Evolutionary conservation across 2,888 invertebrate species (phyloP).

Genomic region (Lissocephala sabroskyi): DNA sequence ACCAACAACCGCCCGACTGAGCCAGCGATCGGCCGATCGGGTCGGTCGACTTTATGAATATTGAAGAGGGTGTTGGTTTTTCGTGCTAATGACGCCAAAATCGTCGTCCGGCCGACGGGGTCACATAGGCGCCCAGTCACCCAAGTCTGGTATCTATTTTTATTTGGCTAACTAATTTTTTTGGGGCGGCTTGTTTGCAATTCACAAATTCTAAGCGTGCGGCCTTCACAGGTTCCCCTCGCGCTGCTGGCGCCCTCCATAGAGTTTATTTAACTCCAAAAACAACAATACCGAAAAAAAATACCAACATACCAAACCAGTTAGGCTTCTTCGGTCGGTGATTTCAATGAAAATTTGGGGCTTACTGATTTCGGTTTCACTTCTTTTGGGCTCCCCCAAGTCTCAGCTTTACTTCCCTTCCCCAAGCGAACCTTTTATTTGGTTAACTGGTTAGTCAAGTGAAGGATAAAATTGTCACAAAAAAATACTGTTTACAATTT

Average conservation of each 20-base stretch:
- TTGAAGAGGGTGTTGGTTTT: slow-evolving; percentile 14
- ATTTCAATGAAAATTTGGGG: too few species aligned
- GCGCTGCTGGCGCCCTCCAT: slow-evolving; percentile 7
- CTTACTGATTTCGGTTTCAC: too few species aligned
- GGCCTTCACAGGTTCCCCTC: too few species aligned
- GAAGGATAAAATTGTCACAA: slow-evolving; percentile 28
- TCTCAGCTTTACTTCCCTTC: neutral
- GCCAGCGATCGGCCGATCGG: too few species aligned
- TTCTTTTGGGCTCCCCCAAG: neutral
- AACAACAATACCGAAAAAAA: slow-evolving; percentile 7
- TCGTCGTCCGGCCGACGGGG: too few species aligned
- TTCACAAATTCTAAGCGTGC: slow-evolving; percentile 4
- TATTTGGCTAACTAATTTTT: neutral
- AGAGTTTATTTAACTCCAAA: too few species aligned
- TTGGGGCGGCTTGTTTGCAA: slow-evolving; percentile 6
- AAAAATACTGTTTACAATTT: slow-evolving; percentile 17
- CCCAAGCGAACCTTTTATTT: slow-evolving; percentile 2
- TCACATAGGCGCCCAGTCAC: neutral
- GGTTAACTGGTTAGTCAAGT: slow-evolving; percentile 29
- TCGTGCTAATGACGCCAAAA: slow-evolving; percentile 35
- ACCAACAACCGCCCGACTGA: too few species aligned
- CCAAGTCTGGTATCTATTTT: neutral
- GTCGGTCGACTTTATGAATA: slow-evolving; percentile 23
- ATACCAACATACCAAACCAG: slow-evolving; percentile 30
- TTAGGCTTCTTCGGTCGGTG: slow-evolving; percentile 38